Percentiles rank a stretch among this genome's conserved stretches.
Evolutionary conservation across 64 coral and sea anemone species (phyloP).

Genomic region (Pachyseris speciosa): DNA sequence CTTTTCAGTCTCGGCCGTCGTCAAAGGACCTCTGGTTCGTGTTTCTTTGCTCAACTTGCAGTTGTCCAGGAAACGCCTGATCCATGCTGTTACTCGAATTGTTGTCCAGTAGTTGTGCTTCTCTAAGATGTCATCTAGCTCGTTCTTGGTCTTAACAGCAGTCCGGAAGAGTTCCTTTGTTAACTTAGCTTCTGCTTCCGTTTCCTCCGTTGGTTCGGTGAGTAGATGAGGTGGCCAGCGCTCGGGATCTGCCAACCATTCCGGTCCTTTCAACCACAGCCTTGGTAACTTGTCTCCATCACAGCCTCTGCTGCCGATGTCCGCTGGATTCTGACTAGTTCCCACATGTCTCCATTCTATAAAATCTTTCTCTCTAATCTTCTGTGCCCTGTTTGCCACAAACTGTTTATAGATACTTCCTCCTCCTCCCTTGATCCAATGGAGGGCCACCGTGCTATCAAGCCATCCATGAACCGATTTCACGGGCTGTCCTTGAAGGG

Average conservation of each 20-base stretch:
- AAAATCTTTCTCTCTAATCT: slow-evolving; percentile 36
- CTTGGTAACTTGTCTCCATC: neutral
- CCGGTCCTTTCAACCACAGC: neutral
- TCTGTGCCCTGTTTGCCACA: slow-evolving; percentile 40
- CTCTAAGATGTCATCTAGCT: slow-evolving; percentile 15
- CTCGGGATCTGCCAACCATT: neutral
- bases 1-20: no score
- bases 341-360: slow-evolving; percentile 61
- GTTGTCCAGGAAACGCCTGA: neutral
- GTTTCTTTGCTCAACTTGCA: no score
- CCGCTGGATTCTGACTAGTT: slow-evolving; percentile 35
- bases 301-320: slow-evolving; percentile 43
- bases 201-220: slow-evolving; percentile 18
- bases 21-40: no score
- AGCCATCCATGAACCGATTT: slow-evolving; percentile 52
- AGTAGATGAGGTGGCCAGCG: neutral
- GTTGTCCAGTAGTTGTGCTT: slow-evolving; percentile 13
- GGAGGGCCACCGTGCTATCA: slow-evolving; percentile 50
- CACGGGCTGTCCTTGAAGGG: slow-evolving; percentile 47
- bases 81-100: neutral
- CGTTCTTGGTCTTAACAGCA: slow-evolving; percentile 1
- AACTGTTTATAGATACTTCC: slow-evolving; percentile 44
- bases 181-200: slow-evolving; percentile 8
- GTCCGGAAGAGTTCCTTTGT: slow-evolving; percentile 6
- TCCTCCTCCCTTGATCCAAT: slow-evolving; percentile 53